These are phyloP conservation scores for Oscarella lobularis DNA, from an alignment of 37 sponge, comb jelly and placozoan species.

Conservation along the genomic window DNA sequence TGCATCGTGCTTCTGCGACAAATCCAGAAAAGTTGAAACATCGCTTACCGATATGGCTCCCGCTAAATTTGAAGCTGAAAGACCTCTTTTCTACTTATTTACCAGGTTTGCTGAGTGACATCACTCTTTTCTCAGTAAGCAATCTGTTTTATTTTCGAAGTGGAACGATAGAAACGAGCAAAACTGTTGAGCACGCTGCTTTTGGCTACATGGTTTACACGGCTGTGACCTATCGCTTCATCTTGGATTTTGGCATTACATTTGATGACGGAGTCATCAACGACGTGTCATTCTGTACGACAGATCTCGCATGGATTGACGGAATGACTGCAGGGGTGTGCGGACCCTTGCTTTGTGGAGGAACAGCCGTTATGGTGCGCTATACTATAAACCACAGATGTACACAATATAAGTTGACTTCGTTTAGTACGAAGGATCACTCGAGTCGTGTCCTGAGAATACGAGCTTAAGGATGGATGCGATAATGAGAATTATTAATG, in stretches of 20 bases:
- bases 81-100: too few relatives aligned
- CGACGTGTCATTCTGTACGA: background rate
- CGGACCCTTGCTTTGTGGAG: background rate
- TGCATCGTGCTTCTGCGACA: too few relatives aligned
- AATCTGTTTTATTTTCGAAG: too few relatives aligned
- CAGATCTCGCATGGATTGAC: background rate
- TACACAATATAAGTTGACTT: background rate
- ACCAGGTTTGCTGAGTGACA: too few relatives aligned
- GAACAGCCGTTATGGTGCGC: background rate
- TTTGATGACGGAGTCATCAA: background rate
- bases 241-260: background rate
- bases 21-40: too few relatives aligned
- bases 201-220: background rate
- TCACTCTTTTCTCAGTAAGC: too few relatives aligned
- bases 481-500: background rate
- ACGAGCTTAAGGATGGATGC: background rate
- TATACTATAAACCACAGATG: too few relatives aligned
- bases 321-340: background rate
- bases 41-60: too few relatives aligned
- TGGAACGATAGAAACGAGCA: background rate
- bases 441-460: too few relatives aligned
- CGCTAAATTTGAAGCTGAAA: too few relatives aligned
- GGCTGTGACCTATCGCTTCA: background rate
- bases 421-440: too few relatives aligned
- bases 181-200: background rate